Evolutionary conservation across 2,797 vertebrate genomes (phyloP).

Genomic region (Brachyalestes nurse): DNA sequence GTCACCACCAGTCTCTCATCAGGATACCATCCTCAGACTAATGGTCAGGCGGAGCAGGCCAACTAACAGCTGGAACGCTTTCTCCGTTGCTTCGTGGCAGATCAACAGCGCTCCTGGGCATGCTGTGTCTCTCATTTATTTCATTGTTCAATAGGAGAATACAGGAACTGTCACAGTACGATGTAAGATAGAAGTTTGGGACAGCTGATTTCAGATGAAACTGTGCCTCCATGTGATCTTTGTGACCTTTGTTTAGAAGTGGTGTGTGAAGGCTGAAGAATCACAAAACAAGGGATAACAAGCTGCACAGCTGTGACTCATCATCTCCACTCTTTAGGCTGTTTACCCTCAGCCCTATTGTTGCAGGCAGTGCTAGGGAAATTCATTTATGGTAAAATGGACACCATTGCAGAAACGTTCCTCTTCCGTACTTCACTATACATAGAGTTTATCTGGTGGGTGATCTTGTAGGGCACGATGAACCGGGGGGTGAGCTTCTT

Average conservation of each 20-base stretch:
- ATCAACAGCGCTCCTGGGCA: no score
- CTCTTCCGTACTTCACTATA: constrained; percentile 61
- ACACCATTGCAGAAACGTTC: constrained; percentile 66
- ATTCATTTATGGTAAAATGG: constrained; percentile 73
- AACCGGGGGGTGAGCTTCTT: rapidly evolving
- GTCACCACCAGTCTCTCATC: no score
- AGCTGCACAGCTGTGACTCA: constrained; percentile 45
- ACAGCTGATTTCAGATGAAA: no score
- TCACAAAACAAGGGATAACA: constrained; percentile 56
- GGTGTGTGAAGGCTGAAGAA: constrained; percentile 27
- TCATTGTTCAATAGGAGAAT: neutral
- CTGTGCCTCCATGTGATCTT: neutral
- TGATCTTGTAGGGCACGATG: no score
- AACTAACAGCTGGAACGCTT: no score
- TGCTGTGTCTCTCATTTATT: neutral
- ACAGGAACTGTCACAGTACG: no score
- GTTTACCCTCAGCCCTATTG: constrained; percentile 59
- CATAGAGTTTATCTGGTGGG: no score
- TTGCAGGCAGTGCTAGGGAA: constrained; percentile 65
- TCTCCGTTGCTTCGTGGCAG: no score
- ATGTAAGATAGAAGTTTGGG: no score
- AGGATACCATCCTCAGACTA: no score
- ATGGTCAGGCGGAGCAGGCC: no score
- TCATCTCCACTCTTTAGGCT: constrained; percentile 48
- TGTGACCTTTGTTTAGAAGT: constrained; percentile 36